These are phyloP conservation scores for Azemiops feae DNA, from an alignment of 2,113 vertebrate genomes.

Conservation along the genomic window DNA sequence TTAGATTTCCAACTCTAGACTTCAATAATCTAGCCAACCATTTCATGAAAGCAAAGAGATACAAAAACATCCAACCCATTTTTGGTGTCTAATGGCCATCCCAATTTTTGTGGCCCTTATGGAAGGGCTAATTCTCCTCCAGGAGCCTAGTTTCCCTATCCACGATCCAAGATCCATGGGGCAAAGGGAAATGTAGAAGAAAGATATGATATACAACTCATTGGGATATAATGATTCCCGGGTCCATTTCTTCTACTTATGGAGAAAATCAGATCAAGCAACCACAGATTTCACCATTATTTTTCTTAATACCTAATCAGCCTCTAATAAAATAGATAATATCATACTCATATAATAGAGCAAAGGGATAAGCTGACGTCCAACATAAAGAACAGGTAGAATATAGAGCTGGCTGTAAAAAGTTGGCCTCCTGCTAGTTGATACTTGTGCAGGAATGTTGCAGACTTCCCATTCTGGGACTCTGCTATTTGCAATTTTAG, in stretches of 20 bases:
- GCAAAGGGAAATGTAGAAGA: background rate
- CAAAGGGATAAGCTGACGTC: background rate
- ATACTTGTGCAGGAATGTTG: background rate
- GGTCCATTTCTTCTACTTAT: background rate
- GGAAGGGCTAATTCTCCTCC: background rate
- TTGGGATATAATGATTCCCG: background rate
- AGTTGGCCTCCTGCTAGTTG: background rate
- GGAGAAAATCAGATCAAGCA: background rate
- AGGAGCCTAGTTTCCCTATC: background rate
- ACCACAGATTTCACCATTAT: background rate
- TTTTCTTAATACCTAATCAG: background rate
- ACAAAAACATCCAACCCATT: background rate
- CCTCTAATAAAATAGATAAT: background rate
- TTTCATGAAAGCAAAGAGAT: background rate
- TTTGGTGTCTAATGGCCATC: background rate
- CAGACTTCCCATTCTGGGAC: background rate
- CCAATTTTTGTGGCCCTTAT: background rate
- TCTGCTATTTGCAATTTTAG: background rate
- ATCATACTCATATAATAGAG: background rate
- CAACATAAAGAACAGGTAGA: background rate
- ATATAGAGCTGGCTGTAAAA: background rate
- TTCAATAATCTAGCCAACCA: background rate
- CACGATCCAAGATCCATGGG: background rate
- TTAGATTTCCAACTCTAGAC: background rate
- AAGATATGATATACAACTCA: background rate